Base-by-base conservation (phyloP, 92 coral and sea anemone species). In the Porites divaricata region DNA sequence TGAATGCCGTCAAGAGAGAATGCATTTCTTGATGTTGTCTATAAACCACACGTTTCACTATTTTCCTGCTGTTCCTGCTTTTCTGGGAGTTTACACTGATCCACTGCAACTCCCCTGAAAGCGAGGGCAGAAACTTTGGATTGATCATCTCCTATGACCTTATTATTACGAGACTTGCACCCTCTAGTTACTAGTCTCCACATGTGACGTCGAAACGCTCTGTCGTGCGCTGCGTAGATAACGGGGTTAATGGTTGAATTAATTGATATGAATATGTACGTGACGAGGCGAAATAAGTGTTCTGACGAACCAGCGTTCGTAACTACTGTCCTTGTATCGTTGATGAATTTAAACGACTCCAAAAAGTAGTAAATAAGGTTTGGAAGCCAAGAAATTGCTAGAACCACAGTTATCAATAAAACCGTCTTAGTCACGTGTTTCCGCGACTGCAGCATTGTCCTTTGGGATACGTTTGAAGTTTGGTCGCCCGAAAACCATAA, bases 341-440 rank as follows among this genome's bases (percentile, higher is more conserved):
- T 81, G 62, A 72, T 74, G 12, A 78, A 76, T 10, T 48, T 25
- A 19, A 48, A 72, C 25, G 45, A 71, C 51, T 74, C 83, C 8
- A 87, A 68, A 19, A 87, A 81, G 61, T 87, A 87, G 25, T 73
- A 72, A 26, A 87, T 72, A 1, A 72, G 80, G 48, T 88, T 91
- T 6, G 92, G 92, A 62, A 80, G 83, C 94, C 94, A 91, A 70
- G 89, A 88, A 25, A 84, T 70, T 74, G 72, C 83, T 25, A 88
- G 85, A 35, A 91, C 76, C 14, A 67, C 67, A 62, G 94, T 91
- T 53, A 91, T 85, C 26, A 75, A 50, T 6, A 91, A 52, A 15
- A 76, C 87, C n/a, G 91, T 56, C 66, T 79, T 91, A n/a, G 94
- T 91, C 45, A 85, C 89, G 70, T 87, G 79, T 85, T 91, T 91